These are phyloP conservation scores for Phyllostomus discolor DNA, from an alignment of 2,113 vertebrate species.

Conservation along the genomic window DNA sequence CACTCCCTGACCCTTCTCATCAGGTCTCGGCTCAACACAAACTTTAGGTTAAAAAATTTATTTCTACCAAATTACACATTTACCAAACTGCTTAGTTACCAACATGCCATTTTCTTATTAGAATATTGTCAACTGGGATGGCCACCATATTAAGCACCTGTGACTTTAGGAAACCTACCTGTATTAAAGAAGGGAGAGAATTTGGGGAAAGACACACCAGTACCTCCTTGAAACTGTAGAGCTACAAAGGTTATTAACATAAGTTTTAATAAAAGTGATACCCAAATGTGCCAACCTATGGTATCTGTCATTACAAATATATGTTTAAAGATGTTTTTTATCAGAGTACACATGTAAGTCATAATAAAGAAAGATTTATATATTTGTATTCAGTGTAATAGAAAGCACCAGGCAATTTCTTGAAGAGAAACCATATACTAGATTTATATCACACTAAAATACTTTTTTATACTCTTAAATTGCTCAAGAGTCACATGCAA, in stretches of 20 bases:
- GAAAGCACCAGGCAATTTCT: not conserved
- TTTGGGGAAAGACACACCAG: not conserved
- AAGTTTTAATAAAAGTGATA: not conserved
- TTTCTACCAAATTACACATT: not conserved
- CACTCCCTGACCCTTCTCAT: not conserved
- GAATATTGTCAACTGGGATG: not conserved
- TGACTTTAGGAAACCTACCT: not conserved
- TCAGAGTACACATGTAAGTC: not conserved
- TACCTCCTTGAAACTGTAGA: not conserved
- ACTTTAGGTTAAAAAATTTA: constrained; percentile 1
- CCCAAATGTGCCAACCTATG: not conserved
- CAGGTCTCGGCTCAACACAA: not conserved
- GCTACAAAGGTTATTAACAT: not conserved
- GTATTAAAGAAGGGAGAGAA: not conserved
- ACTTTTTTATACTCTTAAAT: not conserved
- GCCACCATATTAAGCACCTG: not conserved
- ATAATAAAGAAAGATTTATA: not conserved
- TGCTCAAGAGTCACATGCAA: not conserved
- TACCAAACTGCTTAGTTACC: constrained; percentile 10
- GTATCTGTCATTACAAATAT: not conserved
- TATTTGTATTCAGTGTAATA: not conserved
- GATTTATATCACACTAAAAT: not conserved
- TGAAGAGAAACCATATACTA: not conserved
- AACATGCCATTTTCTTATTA: not conserved
- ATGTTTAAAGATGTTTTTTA: not conserved